A percentile compares a stretch with the other conserved stretches of the same genome.
phyloP scores from a whole-genome alignment of 2,797 vertebrate genomes.

The Hipposideros larvatus region DNA sequence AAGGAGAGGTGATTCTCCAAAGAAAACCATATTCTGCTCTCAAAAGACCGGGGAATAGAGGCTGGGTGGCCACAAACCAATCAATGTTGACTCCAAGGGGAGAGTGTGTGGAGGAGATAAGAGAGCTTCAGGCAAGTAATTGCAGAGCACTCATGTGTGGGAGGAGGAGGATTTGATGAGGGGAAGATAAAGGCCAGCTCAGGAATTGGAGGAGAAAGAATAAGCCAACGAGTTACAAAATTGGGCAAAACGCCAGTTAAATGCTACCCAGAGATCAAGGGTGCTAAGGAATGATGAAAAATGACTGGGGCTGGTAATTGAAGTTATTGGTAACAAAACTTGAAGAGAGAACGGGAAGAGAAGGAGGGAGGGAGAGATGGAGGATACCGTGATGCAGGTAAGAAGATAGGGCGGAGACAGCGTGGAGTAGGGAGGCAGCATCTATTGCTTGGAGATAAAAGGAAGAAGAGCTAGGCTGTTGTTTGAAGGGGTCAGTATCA shows the following conservation, averaged over 20 bases:
- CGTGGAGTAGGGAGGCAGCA: background rate
- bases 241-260: background rate
- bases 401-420: background rate
- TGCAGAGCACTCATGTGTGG: fast-evolving
- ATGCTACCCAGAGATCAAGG: background rate
- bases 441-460: background rate
- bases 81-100: background rate
- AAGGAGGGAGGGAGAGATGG: background rate
- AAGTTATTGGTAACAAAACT: background rate
- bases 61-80: background rate
- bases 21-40: background rate
- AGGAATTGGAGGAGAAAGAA: background rate
- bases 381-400: background rate
- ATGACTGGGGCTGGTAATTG: background rate
- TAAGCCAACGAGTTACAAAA: background rate
- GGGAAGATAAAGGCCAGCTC: background rate
- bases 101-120: background rate
- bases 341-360: background rate
- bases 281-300: background rate
- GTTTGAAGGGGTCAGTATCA: background rate
- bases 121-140: background rate
- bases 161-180: background rate
- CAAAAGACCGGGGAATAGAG: background rate
- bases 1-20: background rate
- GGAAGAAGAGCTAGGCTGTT: background rate